Percentiles rank a stretch among this genome's conserved stretches.
phyloP scores from a whole-genome alignment of 1,140 invertebrate genomes.

The Zaprionus taronus region DNA sequence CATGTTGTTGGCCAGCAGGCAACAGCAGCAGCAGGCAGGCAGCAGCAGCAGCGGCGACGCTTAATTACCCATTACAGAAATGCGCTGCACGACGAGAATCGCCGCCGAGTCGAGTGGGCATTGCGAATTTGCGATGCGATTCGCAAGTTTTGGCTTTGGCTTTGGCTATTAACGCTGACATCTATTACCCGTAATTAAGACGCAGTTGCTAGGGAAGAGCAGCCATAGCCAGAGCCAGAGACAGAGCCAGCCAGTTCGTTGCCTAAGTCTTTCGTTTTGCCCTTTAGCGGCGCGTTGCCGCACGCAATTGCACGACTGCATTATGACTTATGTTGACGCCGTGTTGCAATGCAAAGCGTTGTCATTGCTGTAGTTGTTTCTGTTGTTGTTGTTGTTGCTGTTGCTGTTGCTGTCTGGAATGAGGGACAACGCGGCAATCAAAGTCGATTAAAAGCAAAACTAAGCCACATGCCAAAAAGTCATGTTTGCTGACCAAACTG shows the following conservation, averaged over 20 bases:
- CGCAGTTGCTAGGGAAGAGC: slow-evolving; percentile 41
- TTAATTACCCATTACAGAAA: slow-evolving; percentile 82
- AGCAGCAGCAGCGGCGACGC: slow-evolving; percentile 47
- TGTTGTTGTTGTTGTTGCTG: slow-evolving; percentile 26
- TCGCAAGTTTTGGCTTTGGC: slow-evolving; percentile 40
- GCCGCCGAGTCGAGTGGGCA: slow-evolving; percentile 24
- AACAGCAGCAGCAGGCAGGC: slow-evolving; percentile 8
- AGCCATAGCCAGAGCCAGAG: background rate
- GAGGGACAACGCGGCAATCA: slow-evolving; percentile 55
- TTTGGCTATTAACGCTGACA: slow-evolving; percentile 64
- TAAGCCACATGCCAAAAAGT: slow-evolving; percentile 74
- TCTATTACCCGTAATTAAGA: slow-evolving; percentile 69
- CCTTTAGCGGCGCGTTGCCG: slow-evolving; percentile 59
- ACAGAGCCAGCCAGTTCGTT: slow-evolving; percentile 43
- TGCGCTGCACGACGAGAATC: slow-evolving; percentile 66
- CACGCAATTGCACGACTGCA: slow-evolving; percentile 67
- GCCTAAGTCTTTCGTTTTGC: slow-evolving; percentile 65
- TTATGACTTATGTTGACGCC: slow-evolving; percentile 58
- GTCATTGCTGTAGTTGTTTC: slow-evolving; percentile 34
- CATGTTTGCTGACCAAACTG: slow-evolving; percentile 64
- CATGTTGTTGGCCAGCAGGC: slow-evolving; percentile 45
- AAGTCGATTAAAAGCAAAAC: slow-evolving; percentile 76
- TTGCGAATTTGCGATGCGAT: slow-evolving; percentile 42
- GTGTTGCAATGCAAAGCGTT: slow-evolving; percentile 76
- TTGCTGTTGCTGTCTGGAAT: slow-evolving; percentile 26